A percentile compares a stretch with the other conserved stretches of the same genome.
Conservation (phyloP, 2,113 vertebrate genomes). For the Agapornis roseicollis region DNA sequence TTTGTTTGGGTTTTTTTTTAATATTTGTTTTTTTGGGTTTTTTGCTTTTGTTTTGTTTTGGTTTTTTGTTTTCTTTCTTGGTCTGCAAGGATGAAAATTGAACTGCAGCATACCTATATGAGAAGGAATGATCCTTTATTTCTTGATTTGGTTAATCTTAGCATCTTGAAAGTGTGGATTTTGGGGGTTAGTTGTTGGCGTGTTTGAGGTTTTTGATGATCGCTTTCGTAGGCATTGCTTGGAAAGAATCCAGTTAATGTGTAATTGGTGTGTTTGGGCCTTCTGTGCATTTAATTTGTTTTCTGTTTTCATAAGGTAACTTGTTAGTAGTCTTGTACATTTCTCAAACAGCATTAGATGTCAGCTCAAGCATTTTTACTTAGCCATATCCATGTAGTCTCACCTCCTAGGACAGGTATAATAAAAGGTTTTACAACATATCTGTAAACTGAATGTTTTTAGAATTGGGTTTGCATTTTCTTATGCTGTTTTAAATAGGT, state of each 20-base stretch:
- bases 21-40: too few species aligned
- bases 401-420: neutral
- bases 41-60: neutral
- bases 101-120: neutral
- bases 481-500: conserved; percentile 29
- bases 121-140: neutral
- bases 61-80: neutral
- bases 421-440: neutral
- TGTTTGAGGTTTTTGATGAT: neutral
- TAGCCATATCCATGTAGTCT: neutral
- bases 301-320: neutral
- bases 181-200: neutral
- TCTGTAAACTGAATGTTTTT: neutral
- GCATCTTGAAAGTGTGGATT: neutral
- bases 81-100: neutral
- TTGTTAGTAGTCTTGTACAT: neutral
- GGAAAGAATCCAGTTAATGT: neutral
- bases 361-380: neutral
- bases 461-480: neutral
- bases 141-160: neutral
- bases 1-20: neutral
- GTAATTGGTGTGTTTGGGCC: neutral
- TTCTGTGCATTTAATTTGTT: neutral
- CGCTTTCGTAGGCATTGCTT: neutral
- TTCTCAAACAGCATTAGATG: neutral